Evolutionary conservation across 2,888 invertebrate species (phyloP), one percentile per base, ranked within the genome.

Genomic region (Tachystola acroxantha): DNA sequence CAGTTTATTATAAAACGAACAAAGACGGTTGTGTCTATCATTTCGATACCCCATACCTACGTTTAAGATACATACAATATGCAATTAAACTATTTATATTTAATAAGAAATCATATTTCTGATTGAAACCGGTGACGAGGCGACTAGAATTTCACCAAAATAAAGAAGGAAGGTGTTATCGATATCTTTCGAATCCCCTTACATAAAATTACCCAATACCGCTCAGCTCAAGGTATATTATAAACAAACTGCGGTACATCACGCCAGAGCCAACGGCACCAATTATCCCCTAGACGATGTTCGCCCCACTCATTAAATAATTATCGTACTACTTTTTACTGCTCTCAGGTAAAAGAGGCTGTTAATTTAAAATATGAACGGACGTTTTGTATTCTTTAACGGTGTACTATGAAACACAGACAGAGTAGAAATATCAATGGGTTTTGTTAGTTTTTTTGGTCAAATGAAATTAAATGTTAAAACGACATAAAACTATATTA

Each of bases 301-400:
- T 42, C 48, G 45, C 39, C 46, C 58, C 62, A 59, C 54, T 64
- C 63, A 66, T 70, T 72, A 65, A 53, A 54, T 63, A 68, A 80
- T 76, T 78, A 71, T 54, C 39, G 47, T 53, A 42, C 44, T 42
- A 53, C 47, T 57, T 24, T 57, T 63, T 62, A 56, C 37, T 40
- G 34, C 37, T 40, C 35, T 47, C 71, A 68, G 69, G 71, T 72
- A 73, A 63, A 53, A 52, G 10, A 11, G 27, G 27, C 27, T 27
- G 27, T 10, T 27, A 27, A 27, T 3, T 11, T 27, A 34, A 33
- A 10, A 31, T 36, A 35, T 46, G 33, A 46, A 43, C 43, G 43
- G 32, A 19, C 12, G 11, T 33, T 9, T 37, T 31, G 36, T 20
- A 41, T 39, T 37, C 45, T 42, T 46, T 42, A 45, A 44, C 35